phyloP scores from a whole-genome alignment of 2,113 vertebrate genomes.

The Gallinago paraguaiae region DNA sequence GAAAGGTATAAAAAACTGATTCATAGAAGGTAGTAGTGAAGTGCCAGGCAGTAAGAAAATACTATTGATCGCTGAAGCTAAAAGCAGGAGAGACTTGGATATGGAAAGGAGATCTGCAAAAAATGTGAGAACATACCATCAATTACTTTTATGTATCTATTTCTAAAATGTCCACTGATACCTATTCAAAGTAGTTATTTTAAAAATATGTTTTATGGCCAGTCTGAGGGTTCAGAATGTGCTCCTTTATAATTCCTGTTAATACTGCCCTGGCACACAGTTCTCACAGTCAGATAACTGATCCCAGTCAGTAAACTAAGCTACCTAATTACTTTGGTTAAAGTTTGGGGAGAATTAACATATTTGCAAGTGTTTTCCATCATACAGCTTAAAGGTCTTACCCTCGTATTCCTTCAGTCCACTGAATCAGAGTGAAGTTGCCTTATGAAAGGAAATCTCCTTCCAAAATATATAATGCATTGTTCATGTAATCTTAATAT shows the following conservation, averaged over 20 bases:
- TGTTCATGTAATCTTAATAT: not conserved
- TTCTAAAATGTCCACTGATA: not conserved
- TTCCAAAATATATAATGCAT: not conserved
- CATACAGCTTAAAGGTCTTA: not conserved
- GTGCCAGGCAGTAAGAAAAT: not conserved
- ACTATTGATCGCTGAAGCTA: not conserved
- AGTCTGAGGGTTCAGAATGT: not conserved
- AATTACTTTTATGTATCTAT: not conserved
- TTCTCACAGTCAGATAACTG: not conserved
- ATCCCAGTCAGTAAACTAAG: not conserved
- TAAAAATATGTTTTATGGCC: not conserved
- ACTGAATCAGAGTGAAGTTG: not conserved
- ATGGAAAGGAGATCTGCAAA: not conserved
- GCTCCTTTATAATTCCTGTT: not conserved
- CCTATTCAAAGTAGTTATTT: not conserved
- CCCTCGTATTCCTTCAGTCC: not conserved
- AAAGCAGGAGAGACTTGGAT: not conserved
- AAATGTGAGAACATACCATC: not conserved
- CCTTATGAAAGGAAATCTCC: not conserved
- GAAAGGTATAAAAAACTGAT: not conserved
- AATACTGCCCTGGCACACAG: not conserved
- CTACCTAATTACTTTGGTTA: not conserved
- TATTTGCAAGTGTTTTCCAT: not conserved
- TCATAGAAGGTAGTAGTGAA: not conserved
- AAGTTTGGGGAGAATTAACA: not conserved